Evolutionary conservation across 2,888 invertebrate genomes (phyloP).

Genomic region (Eristalis arbustorum): DNA sequence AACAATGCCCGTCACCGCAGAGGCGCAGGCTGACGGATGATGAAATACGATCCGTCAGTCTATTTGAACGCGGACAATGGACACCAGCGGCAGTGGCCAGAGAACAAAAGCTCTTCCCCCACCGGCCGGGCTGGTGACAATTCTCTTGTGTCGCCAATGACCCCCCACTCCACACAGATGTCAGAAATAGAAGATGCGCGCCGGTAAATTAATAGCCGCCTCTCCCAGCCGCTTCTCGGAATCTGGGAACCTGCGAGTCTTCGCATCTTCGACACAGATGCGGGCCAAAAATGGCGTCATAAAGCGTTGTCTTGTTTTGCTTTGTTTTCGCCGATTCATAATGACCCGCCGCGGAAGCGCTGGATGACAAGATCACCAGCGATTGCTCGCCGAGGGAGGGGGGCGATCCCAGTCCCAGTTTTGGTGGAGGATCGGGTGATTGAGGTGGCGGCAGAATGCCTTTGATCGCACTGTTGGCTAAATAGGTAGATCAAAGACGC

Average conservation of each 20-base stretch:
- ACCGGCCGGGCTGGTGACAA: conserved; percentile 8
- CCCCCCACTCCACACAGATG: background rate
- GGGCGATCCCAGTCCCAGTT: background rate
- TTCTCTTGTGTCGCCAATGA: background rate
- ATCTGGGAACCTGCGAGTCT: background rate
- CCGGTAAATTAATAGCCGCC: background rate
- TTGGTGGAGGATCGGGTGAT: background rate
- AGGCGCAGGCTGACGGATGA: conserved; percentile 9
- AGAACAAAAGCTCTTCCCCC: background rate
- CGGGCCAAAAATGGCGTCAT: background rate
- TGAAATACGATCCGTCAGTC: conserved; percentile 40
- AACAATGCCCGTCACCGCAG: conserved; percentile 16
- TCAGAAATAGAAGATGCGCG: background rate
- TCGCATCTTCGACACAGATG: background rate
- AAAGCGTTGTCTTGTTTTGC: background rate
- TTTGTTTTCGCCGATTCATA: background rate
- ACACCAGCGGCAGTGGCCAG: background rate
- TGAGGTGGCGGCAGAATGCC: conserved; percentile 11
- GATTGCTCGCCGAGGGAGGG: background rate
- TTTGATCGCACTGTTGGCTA: conserved; percentile 51
- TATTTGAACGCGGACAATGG: conserved; percentile 18
- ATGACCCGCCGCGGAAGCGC: background rate
- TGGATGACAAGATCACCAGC: background rate
- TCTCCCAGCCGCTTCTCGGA: background rate
- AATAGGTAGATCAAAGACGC: conserved; percentile 61